Conservation (phyloP, 2,797 vertebrate genomes). For the Sebastes matsubarae region DNA sequence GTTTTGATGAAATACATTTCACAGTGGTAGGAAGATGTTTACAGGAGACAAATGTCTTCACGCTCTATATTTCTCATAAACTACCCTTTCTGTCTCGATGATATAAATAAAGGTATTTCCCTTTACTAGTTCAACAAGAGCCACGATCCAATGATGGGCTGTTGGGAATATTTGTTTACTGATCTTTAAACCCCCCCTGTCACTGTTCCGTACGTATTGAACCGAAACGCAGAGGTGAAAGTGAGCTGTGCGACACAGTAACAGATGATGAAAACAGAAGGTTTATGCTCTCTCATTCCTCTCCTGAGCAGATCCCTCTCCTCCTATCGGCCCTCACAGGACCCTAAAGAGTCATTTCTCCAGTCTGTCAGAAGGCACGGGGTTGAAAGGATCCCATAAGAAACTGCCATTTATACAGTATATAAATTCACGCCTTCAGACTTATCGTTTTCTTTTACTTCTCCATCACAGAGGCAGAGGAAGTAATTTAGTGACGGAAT, state of each 20-base stretch:
- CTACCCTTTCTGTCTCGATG: not conserved
- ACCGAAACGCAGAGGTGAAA: conserved; percentile 22
- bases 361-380: conserved; percentile 45
- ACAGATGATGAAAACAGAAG: conserved; percentile 48
- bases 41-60: not conserved
- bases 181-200: not conserved
- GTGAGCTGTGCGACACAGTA: conserved; percentile 11
- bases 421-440: conserved; percentile 74
- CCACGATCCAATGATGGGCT: not conserved
- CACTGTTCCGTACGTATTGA: conserved; percentile 8
- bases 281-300: conserved; percentile 25
- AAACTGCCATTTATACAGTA: conserved; percentile 66
- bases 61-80: not conserved
- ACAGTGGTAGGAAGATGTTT: not conserved
- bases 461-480: conserved; percentile 73
- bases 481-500: conserved; percentile 81
- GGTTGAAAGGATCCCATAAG: conserved; percentile 53
- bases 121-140: not conserved
- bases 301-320: conserved; percentile 42
- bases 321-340: conserved; percentile 55
- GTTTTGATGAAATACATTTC: not conserved
- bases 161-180: conserved; percentile 17
- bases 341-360: conserved; percentile 57
- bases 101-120: not conserved
- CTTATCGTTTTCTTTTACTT: conserved; percentile 77